Evolutionary conservation across 1,140 invertebrate species (phyloP), one percentile per base, ranked within the genome.

Genomic region (Lepidostoma basale): DNA sequence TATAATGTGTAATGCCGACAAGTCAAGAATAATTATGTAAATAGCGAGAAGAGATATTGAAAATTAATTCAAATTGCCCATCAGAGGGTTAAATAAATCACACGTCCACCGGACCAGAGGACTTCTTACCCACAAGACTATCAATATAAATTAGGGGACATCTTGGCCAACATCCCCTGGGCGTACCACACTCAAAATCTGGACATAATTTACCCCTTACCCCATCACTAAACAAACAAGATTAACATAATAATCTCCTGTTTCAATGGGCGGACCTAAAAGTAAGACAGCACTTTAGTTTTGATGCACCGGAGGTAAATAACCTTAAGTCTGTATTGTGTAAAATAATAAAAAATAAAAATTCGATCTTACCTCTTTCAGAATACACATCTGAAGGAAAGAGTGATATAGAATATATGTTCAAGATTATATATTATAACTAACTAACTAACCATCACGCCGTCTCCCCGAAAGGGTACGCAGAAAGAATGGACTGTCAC

Each of bases 181-280:
- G 45, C 49, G 26, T 54, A 54, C 49, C 49, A 49, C 2, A 54
- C 3, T 28, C 49, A 30, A 28, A n/a, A 28, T 30, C 14, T 23
- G 36, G 25, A 26, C 58, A 62, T 62, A 62, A 62, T 62, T 44
- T 26, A 42, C 16, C 20, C 36, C 25, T 40, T 62, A 62, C 58
- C 39, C 58, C 49, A 54, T 12, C 47, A n/a, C 58, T 47, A 47
- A 67, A 63, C 69, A 70, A 70, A 70, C 64, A 67, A 6, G 18
- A 70, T 70, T 63, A 67, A 40, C 69, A 70, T 70, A 70, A 67
- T 62, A 70, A 70, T 62, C 58, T 44, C 26, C n/a, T 49, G 44
- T 62, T 62, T 65, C 30, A 70, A 70, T 70, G 49, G 44, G 56
- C 26, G 25, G 14, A 5, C 62, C 44, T 25, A 44, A 62, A 16